A percentile compares a stretch with the other conserved stretches of the same genome.
Evolutionary conservation across 2,888 invertebrate genomes (phyloP).

Genomic region (Sicus ferrugineus): DNA sequence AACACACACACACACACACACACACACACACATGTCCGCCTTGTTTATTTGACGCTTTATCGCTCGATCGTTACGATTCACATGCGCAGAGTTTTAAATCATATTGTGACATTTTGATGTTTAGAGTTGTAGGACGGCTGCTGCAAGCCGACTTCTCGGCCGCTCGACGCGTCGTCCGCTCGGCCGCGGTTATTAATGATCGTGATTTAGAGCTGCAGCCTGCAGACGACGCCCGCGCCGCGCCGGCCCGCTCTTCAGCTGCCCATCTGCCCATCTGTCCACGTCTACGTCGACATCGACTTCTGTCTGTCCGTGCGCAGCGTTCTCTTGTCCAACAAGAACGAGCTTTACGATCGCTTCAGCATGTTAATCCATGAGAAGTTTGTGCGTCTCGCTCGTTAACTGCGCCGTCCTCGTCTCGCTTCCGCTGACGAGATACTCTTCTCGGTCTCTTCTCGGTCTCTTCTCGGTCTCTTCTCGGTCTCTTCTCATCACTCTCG

Average conservation of each 20-base stretch:
- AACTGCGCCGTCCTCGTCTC: background rate
- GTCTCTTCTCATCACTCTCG: constrained; percentile 13
- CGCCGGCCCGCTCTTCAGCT: background rate
- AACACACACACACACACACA: too few species aligned
- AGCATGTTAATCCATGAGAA: constrained; percentile 29
- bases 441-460: background rate
- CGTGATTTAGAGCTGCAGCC: constrained; percentile 11
- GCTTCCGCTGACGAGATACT: background rate
- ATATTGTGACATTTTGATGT: constrained; percentile 21
- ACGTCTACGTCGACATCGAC: background rate
- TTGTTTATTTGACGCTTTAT: constrained; percentile 1
- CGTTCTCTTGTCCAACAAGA: constrained; percentile 20
- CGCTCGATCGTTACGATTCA: constrained; percentile 18
- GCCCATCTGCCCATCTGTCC: background rate
- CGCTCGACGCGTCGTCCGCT: background rate
- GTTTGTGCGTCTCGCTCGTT: constrained; percentile 20
- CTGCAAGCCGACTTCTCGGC: background rate
- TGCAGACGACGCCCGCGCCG: background rate
- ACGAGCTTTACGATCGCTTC: constrained; percentile 22
- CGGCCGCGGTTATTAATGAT: constrained; percentile 12
- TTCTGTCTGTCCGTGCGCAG: background rate
- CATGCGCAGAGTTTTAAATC: constrained; percentile 16
- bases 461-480: background rate
- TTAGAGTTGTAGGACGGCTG: background rate
- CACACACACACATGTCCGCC: too few species aligned